Evolutionary conservation across 1,140 invertebrate species (phyloP), one percentile per base, ranked within the genome.

Genomic region (Melipona quadrifasciata): DNA sequence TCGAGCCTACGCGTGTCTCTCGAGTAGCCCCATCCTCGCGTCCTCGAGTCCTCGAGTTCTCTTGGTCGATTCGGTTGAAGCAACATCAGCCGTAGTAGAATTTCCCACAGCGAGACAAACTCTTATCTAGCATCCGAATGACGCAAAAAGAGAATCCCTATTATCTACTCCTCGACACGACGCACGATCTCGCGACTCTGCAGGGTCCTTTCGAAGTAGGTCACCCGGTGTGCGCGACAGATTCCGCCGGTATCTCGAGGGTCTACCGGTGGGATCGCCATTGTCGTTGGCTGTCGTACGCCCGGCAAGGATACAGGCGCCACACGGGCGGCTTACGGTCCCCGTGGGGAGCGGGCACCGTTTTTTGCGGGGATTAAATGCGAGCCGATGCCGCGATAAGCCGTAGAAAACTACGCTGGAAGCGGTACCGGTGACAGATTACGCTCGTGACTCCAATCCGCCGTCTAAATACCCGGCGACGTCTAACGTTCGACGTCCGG

Each of bases 401-500:
- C 92, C 90, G 89, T 89, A 92, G 93, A 92, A 93, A 93, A 93
- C 91, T 91, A 90, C 87, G 89, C 89, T 91, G 87, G 90, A 93
- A 93, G 92, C 90, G 90, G 92, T 93, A 93, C 90, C 91, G 90
- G 90, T 94, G 93, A 93, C 93, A 93, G 93, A 94, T 94, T 94
- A 93, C 91, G 91, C 91, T 90, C 70, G 88, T 89, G 87, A 86
- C 88, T 86, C 64, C 88, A 85, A 89, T 89, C 78, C 81, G 75
- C 80, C 61, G 34, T 65, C 57, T 75, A 61, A 12, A 61, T 61
- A 79, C 79, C 53, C 72, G 72, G 65, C 47, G 24, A 71, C 55
- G 57, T 47, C 47, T 24, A 47, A 31, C 76, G 64, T 71, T 65
- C 67, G 80, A 86, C 73, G 17, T 14, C 8, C 16, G 24, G 27